Conservation (phyloP, 2,888 invertebrate genomes). For the Yponomeuta sedellus region DNA sequence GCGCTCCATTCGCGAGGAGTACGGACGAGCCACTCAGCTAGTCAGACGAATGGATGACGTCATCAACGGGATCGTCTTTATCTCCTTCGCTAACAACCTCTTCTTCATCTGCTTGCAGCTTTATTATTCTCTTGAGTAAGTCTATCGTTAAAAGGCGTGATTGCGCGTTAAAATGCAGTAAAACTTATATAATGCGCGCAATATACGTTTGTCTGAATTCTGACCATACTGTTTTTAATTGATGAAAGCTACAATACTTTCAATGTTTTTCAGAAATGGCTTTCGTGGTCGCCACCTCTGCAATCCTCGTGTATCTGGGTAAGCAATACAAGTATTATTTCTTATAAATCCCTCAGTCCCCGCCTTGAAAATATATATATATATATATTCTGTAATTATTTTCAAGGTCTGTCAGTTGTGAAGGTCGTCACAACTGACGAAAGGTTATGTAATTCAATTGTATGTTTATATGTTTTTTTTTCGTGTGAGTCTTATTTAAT, state of each 20-base stretch:
- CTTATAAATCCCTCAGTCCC: too few relatives aligned
- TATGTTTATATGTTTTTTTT: too few relatives aligned
- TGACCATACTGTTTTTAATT: too few relatives aligned
- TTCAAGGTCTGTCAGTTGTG: too few relatives aligned
- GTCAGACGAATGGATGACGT: constrained; percentile 79
- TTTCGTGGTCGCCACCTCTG: background rate
- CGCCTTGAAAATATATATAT: too few relatives aligned
- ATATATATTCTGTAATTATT: too few relatives aligned
- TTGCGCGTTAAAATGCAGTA: too few relatives aligned
- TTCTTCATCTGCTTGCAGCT: constrained; percentile 85
- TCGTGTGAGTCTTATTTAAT: too few relatives aligned
- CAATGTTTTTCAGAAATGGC: background rate
- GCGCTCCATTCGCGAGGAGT: constrained; percentile 80
- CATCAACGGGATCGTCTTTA: constrained; percentile 78
- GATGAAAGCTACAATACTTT: background rate
- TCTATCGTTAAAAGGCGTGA: background rate
- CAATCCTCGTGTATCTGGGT: background rate
- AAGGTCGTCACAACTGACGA: too few relatives aligned
- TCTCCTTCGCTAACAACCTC: constrained; percentile 82
- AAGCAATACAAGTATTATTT: background rate
- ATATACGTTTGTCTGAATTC: too few relatives aligned
- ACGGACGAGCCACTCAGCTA: constrained; percentile 77
- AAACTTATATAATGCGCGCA: too few relatives aligned
- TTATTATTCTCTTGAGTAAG: constrained; percentile 82
- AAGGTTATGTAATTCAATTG: too few relatives aligned